These are phyloP conservation scores for Henricia sp. DNA, from an alignment of 53 echinoderm and acorn worm genomes.

Conservation along the genomic window DNA sequence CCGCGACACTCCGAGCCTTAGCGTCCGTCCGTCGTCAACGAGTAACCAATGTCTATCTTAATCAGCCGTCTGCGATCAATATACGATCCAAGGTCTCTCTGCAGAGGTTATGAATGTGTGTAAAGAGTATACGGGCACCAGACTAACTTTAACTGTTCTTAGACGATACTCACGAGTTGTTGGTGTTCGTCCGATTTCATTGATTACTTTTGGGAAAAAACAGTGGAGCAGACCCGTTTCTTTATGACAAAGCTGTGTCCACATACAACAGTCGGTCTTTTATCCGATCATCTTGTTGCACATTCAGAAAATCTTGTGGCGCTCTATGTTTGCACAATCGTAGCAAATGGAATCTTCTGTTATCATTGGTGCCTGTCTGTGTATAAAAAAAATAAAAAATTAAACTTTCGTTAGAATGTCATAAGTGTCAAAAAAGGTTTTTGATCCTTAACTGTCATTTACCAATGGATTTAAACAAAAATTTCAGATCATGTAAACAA, in stretches of 20 bases:
- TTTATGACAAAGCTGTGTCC: background rate
- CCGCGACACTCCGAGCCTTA: background rate
- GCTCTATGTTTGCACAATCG: background rate
- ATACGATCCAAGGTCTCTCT: background rate
- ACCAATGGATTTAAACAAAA: no score
- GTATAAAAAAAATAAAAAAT: background rate
- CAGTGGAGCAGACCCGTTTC: background rate
- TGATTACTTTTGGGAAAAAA: background rate
- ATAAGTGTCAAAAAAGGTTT: no score
- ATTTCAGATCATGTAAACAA: no score
- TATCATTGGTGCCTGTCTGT: background rate
- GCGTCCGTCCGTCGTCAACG: background rate
- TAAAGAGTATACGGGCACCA: background rate
- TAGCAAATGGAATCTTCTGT: background rate
- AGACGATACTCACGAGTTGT: background rate
- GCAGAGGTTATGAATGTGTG: background rate
- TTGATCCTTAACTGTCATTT: no score
- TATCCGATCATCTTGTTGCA: slow-evolving; percentile 9
- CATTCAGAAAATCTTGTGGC: background rate
- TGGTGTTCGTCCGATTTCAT: background rate
- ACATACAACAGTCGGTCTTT: background rate
- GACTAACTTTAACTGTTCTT: background rate
- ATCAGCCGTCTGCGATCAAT: background rate
- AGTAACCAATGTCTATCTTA: background rate
- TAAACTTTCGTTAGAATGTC: background rate